Conservation (phyloP, 1,140 invertebrate genomes). For the Zaprionus davidi region DNA sequence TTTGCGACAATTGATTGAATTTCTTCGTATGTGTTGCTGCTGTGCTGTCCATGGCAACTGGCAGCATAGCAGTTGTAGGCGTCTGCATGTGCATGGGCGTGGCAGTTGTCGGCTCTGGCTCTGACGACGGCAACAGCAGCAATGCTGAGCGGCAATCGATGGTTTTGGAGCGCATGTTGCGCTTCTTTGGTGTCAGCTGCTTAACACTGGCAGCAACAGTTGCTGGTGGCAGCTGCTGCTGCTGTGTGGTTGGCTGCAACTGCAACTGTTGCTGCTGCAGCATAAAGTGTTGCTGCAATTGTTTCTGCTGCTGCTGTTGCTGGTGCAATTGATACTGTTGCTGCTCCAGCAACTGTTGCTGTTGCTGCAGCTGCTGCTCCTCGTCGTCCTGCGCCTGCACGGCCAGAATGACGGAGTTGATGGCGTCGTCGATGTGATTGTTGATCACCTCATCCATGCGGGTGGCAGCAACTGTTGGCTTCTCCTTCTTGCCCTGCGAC, state of each 20-base stretch:
- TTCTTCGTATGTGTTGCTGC: background rate
- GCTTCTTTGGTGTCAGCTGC: conserved; percentile 64
- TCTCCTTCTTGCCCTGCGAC: conserved; percentile 42
- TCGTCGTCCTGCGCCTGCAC: conserved; percentile 70
- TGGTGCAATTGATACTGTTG: conserved; percentile 17
- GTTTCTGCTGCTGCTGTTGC: conserved; percentile 2
- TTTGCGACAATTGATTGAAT: conserved; percentile 9
- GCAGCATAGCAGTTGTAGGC: background rate
- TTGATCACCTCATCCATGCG: conserved; percentile 81
- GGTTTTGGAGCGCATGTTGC: conserved; percentile 72
- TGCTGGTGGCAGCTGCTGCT: conserved; percentile 10
- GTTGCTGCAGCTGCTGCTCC: conserved; percentile 17
- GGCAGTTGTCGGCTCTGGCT: background rate
- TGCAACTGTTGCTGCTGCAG: conserved; percentile 8
- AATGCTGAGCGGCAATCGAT: conserved; percentile 66
- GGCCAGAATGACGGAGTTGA: conserved; percentile 77
- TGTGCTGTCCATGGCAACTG: background rate
- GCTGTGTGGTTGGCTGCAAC: background rate
- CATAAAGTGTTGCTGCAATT: conserved; percentile 20
- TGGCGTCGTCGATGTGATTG: conserved; percentile 81
- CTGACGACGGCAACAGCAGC: conserved; percentile 15
- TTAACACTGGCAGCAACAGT: conserved; percentile 19
- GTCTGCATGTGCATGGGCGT: background rate
- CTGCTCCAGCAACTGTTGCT: conserved; percentile 13
- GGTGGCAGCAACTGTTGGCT: conserved; percentile 30